Evolutionary conservation across 53 echinoderm and acorn worm species (phyloP), one percentile per base, ranked within the genome.

Genomic region (Actinopyga echinites): DNA sequence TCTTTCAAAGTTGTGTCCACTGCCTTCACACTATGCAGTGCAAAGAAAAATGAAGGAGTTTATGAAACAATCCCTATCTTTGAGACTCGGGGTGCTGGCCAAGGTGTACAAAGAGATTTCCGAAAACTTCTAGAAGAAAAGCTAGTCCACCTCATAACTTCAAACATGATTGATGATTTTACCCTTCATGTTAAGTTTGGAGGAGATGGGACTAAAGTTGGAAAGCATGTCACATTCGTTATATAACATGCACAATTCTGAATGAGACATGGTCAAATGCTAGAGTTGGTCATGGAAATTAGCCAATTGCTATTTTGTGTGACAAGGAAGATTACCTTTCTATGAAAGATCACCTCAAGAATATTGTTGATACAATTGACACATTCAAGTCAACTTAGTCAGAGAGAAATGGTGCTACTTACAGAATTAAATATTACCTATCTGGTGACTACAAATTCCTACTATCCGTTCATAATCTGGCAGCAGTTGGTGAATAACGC

Each of bases 311-410:
- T 20, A 28, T 67, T 24, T 30, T 67, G 30, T 67, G 67, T 67
- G 67, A 67, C 29, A 67, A 67, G 33, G 34, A 67, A 32, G 67
- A 67, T 67, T 67, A 67, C 34, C 34, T 30, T 32, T 24, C 67
- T 20, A 29, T 67, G 30, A 67, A 67, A 32, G 67, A 30, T 24
- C 67, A 67, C 34, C 67, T 67, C 19, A 22, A 67, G 5, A 30
- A 67, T 67, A 67, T 67, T 67, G 67, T 67, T 67, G 6, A 32
- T 67, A 33, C 34, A 67, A 33, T 67, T 30, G 29, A 33, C 11
- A 67, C 29, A 30, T 67, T 67, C 29, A 67, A 29, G 8, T 30
- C 10, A 24, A 30, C 20, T 40, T 40, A 40, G 5, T 40, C 40
- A 30, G 30, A 67, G 34, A 67, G 33, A 32, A 29, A 8, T 30